These are phyloP conservation scores for Drosophila equinoxialis DNA, from an alignment of 1,140 invertebrate genomes.

Conservation along the genomic window DNA sequence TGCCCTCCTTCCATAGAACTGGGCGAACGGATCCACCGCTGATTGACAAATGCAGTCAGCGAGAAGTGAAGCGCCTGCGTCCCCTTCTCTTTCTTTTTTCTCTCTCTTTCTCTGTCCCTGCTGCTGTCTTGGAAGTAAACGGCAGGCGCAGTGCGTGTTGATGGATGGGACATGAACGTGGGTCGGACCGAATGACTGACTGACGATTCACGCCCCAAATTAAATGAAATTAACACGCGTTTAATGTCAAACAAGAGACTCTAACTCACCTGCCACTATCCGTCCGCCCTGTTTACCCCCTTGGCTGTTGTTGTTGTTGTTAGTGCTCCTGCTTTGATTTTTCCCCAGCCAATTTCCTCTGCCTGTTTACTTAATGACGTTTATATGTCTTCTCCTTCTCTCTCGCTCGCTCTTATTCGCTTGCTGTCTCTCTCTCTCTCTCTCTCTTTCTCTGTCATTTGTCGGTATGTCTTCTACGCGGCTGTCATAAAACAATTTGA, in stretches of 20 bases:
- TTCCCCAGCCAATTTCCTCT: constrained; percentile 27
- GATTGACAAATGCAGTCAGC: constrained; percentile 74
- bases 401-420: background rate
- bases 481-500: constrained; percentile 80
- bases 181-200: constrained; percentile 17
- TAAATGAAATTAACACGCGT: constrained; percentile 80
- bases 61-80: constrained; percentile 5
- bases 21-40: constrained; percentile 34
- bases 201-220: constrained; percentile 61
- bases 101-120: constrained; percentile 27
- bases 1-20: background rate
- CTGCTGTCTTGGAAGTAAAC: background rate
- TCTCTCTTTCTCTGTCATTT: constrained; percentile 59
- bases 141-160: constrained; percentile 51
- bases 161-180: constrained; percentile 64
- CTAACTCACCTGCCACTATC: constrained; percentile 68
- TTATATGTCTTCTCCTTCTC: constrained; percentile 62
- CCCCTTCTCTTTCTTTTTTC: background rate
- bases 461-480: constrained; percentile 63
- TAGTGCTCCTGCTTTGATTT: constrained; percentile 1
- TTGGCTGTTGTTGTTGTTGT: background rate
- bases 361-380: constrained; percentile 74
- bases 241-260: constrained; percentile 66
- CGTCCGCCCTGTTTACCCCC: constrained; percentile 15
- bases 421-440: background rate